These are phyloP conservation scores for Phyllotis vaccarum DNA, from an alignment of 2,797 vertebrate genomes.

Conservation along the genomic window DNA sequence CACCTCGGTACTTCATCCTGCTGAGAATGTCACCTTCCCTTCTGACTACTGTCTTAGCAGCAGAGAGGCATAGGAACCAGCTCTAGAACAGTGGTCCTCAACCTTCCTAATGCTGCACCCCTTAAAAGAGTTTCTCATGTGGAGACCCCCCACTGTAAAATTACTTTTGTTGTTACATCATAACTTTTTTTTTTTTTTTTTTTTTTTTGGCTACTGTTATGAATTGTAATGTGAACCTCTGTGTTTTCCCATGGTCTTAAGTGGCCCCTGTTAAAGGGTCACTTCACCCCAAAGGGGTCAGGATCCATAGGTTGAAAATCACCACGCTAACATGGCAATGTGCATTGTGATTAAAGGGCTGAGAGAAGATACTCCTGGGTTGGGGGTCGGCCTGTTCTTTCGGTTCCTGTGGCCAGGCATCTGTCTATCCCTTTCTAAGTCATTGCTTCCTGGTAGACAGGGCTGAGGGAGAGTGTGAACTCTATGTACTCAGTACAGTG, in stretches of 20 bases:
- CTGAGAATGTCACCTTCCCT: background rate
- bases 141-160: no score
- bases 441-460: background rate
- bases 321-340: background rate
- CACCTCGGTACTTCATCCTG: background rate
- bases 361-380: background rate
- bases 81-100: background rate
- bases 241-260: background rate
- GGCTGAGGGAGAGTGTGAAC: background rate
- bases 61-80: background rate
- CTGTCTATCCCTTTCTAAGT: background rate
- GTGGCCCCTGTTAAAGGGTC: background rate
- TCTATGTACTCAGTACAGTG: accelerated
- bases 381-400: background rate
- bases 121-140: background rate
- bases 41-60: background rate
- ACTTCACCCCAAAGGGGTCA: background rate
- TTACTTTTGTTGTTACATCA: background rate
- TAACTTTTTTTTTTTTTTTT: no score
- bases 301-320: background rate
- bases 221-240: no score
- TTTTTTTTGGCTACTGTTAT: no score
- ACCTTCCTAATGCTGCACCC: background rate
- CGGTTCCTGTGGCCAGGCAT: background rate
- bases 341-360: background rate